Evolutionary conservation across 2,113 vertebrate species (phyloP).

Genomic region (Crotalus helleri): DNA sequence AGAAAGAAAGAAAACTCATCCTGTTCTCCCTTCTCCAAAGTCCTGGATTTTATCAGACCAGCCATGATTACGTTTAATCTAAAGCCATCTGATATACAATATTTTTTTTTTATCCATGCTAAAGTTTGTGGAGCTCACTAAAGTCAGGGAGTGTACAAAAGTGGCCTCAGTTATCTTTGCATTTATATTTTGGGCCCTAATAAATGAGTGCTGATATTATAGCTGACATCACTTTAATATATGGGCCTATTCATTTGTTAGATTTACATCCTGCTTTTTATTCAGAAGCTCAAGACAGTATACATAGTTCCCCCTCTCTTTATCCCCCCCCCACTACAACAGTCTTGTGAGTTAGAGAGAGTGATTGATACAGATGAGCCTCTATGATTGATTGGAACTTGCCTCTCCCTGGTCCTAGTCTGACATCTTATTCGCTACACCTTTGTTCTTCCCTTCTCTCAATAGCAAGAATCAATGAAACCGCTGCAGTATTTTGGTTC

Average conservation of each 20-base stretch:
- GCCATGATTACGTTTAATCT: background rate
- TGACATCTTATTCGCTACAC: background rate
- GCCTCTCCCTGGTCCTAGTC: background rate
- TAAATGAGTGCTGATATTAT: background rate
- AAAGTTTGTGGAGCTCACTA: background rate
- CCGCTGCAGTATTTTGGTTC: background rate
- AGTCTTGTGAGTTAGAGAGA: background rate
- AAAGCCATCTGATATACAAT: background rate
- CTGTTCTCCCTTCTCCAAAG: background rate
- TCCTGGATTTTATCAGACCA: background rate
- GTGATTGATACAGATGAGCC: background rate
- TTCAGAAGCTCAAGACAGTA: background rate
- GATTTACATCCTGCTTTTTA: background rate
- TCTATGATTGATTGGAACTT: background rate
- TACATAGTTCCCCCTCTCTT: background rate
- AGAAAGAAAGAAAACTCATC: background rate
- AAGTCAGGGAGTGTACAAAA: background rate
- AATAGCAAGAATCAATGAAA: background rate
- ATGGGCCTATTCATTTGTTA: background rate
- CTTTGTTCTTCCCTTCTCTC: background rate
- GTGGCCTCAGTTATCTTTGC: background rate
- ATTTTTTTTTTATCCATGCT: background rate
- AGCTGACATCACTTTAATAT: background rate
- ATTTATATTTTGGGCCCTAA: background rate
- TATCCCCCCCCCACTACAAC: background rate